Conservation (phyloP, 23 tunicate genomes). For the Botrylloides violaceus region DNA sequence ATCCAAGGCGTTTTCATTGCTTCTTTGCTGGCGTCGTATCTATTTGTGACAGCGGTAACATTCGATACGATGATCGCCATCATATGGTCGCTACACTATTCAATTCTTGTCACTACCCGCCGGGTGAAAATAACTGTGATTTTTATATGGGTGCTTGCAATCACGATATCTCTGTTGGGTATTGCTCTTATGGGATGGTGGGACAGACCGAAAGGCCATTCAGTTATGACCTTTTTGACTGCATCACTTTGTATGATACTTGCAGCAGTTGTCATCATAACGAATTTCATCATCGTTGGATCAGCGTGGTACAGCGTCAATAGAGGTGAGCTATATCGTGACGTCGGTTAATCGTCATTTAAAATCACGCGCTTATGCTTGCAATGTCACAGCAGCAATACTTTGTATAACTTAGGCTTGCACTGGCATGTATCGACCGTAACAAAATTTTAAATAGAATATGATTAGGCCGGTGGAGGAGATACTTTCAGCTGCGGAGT, state of each 20-base stretch:
- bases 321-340: slow-evolving; percentile 26
- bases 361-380: background rate
- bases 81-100: slow-evolving; percentile 47
- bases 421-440: no score
- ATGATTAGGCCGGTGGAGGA: no score
- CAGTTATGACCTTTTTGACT: slow-evolving; percentile 18
- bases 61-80: slow-evolving; percentile 71
- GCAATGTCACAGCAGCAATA: background rate
- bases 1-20: slow-evolving; percentile 26
- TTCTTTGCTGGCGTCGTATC: slow-evolving; percentile 40
- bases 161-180: slow-evolving; percentile 23
- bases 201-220: slow-evolving; percentile 12
- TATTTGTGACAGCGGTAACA: slow-evolving; percentile 61
- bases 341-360: background rate
- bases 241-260: slow-evolving; percentile 28
- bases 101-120: slow-evolving; percentile 30
- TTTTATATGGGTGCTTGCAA: slow-evolving; percentile 39
- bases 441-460: no score
- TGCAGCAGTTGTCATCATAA: slow-evolving; percentile 37
- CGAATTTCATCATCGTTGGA: slow-evolving; percentile 39
- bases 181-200: slow-evolving; percentile 8
- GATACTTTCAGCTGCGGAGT: no score
- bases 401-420: background rate
- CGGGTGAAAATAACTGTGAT: slow-evolving; percentile 25
- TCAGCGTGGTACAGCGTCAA: slow-evolving; percentile 32